Conservation (phyloP, 2,113 vertebrate genomes). For the Zapus hudsonius region DNA sequence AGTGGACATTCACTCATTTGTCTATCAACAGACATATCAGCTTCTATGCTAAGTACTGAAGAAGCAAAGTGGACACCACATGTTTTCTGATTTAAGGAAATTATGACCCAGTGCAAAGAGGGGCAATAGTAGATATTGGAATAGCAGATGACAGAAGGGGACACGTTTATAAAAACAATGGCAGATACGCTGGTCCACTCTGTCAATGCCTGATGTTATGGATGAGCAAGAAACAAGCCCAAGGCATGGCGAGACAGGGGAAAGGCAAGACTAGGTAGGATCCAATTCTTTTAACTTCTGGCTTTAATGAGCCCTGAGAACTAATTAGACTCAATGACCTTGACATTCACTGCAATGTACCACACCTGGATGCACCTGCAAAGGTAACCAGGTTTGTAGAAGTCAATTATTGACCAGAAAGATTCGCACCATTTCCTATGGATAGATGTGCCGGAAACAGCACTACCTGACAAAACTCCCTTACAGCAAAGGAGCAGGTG, state of each 20-base stretch:
- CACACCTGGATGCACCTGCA: not conserved
- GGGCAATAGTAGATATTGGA: not conserved
- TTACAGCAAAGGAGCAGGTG: not conserved
- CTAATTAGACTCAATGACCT: not conserved
- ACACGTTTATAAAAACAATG: not conserved
- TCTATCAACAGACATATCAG: not conserved
- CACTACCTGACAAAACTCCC: not conserved
- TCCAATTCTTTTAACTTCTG: not conserved
- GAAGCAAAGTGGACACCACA: not conserved
- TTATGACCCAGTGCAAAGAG: not conserved
- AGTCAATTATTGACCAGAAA: constrained; percentile 48
- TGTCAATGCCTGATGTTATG: not conserved
- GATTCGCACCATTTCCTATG: not conserved
- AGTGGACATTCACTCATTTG: not conserved
- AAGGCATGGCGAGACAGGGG: not conserved
- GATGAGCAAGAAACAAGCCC: not conserved
- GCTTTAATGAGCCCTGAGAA: not conserved
- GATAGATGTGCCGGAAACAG: not conserved
- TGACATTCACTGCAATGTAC: not conserved
- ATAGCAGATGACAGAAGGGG: not conserved
- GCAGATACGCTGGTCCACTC: not conserved
- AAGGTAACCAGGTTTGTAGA: constrained; percentile 16
- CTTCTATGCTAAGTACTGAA: not conserved
- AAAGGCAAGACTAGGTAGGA: not conserved
- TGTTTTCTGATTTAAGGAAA: not conserved